Conservation (phyloP, 2,113 vertebrate species). For the Anarhynchus alexandrinus region DNA sequence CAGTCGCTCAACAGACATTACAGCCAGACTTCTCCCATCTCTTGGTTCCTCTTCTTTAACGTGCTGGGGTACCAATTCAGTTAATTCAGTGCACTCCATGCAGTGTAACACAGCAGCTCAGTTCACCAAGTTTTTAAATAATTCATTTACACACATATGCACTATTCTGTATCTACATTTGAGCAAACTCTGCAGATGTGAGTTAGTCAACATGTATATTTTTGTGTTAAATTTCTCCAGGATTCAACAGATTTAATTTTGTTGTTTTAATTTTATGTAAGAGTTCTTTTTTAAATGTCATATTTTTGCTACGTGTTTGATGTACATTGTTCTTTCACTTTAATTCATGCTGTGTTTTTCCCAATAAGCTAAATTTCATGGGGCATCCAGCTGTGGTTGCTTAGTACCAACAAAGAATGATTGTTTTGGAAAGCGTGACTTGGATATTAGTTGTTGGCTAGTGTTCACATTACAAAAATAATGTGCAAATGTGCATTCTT, state of each 20-base stretch:
- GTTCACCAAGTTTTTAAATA: background rate
- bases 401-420: constrained; percentile 36
- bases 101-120: background rate
- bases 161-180: background rate
- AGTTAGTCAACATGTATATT: background rate
- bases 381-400: constrained; percentile 56
- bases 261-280: background rate
- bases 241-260: background rate
- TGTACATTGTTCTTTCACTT: constrained; percentile 39
- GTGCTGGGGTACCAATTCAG: background rate
- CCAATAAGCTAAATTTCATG: constrained; percentile 61
- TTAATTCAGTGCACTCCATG: background rate
- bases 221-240: background rate
- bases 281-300: constrained; percentile 6
- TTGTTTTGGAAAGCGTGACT: constrained; percentile 36
- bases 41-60: background rate
- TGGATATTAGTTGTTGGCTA: constrained; percentile 20
- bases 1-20: background rate
- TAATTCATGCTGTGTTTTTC: constrained; percentile 63
- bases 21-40: background rate
- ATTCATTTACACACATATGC: background rate
- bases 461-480: background rate
- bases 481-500: background rate
- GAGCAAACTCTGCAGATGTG: background rate
- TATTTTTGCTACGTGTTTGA: constrained; percentile 30